Evolutionary conservation across 2,888 invertebrate genomes (phyloP), one percentile per base, ranked within the genome.

Genomic region (Ephialtes manifestator): DNA sequence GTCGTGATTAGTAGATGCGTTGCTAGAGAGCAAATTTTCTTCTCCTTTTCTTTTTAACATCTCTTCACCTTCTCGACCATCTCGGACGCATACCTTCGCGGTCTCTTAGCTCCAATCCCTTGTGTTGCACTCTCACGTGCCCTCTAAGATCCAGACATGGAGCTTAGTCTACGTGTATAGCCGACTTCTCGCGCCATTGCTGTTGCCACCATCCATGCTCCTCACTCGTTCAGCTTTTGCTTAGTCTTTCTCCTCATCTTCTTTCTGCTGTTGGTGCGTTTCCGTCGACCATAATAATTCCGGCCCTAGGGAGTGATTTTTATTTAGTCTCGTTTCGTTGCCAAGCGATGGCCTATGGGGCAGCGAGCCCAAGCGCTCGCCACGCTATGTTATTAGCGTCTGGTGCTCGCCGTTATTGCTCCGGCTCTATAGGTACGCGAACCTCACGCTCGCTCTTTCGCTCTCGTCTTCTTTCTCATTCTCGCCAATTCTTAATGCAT

Each of bases 341-440:
- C 92, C 90, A 87, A 90, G 89, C 85, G 91, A 94, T 93, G 92
- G 94, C 94, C 94, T 94, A 94, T 94, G 94, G 94, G 93, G 92
- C 93, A 93, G 92, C 70, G 82, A 71, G 76, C 28, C 72, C 74
- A 58, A 81, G 77, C 81, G 81, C 74, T 91, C 91, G 91, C 93
- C 91, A 92, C 89, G 93, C 92, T 93, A 94, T 94, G 94, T 94
- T 94, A 94, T 94, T 94, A 94, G 93, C 94, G 94, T 94, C 94
- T 93, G 93, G 92, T 93, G 93, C 94, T 94, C 92, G 91, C 88
- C 94, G 93, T 94, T 94, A 94, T 94, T 94, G 93, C 94, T 89
- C 89, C 87, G 86, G 89, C 85, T 88, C 75, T 86, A 82, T 81
- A 83, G 91, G 91, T 93, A 92, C 91, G 89, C 89, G 90, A 87